These are phyloP conservation scores for Lipotes vexillifer DNA, from an alignment of 2,113 vertebrate genomes.

Conservation along the genomic window DNA sequence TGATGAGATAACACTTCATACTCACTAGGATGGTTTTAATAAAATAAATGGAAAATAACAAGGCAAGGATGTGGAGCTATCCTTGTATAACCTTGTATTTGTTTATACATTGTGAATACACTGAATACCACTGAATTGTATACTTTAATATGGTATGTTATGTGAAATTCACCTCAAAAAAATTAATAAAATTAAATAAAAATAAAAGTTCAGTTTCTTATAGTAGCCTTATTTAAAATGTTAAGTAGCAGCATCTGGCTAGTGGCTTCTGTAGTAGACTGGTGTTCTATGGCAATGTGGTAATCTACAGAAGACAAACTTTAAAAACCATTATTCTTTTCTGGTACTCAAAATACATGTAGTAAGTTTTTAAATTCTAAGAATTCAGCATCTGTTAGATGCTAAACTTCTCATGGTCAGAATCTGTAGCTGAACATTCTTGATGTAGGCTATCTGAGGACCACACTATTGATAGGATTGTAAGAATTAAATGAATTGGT, in stretches of 20 bases:
- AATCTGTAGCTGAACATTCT: neutral
- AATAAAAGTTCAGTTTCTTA: neutral
- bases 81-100: neutral
- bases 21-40: conserved; percentile 13
- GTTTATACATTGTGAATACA: neutral
- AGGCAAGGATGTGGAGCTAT: neutral
- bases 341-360: neutral
- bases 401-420: neutral
- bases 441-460: neutral
- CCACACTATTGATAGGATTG: neutral
- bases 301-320: neutral
- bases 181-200: neutral
- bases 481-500: neutral
- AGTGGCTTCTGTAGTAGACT: neutral
- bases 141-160: neutral
- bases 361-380: neutral
- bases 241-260: neutral
- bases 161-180: neutral
- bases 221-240: neutral
- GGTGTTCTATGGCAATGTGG: neutral
- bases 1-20: neutral
- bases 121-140: neutral
- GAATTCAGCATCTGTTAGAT: neutral
- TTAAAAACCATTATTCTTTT: neutral
- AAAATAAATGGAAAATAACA: neutral